Conservation (phyloP, 2,888 invertebrate genomes). For the Cistogaster globosa region DNA sequence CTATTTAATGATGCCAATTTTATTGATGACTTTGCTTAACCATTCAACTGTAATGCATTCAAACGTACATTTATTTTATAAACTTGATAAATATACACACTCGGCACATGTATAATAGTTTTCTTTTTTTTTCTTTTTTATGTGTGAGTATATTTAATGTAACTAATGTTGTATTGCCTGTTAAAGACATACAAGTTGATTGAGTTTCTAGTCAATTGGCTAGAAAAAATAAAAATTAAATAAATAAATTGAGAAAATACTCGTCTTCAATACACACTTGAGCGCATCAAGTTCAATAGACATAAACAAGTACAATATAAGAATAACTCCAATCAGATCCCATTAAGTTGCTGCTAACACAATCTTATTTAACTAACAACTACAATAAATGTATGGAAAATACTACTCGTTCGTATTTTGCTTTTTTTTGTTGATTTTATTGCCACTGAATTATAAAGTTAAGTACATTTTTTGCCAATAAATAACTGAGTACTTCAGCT, state of each 20-base stretch:
- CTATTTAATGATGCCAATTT: slow-evolving; percentile 59
- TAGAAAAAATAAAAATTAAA: slow-evolving; percentile 72
- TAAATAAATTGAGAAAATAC: slow-evolving; percentile 74
- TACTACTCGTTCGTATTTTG: no score
- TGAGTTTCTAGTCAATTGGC: slow-evolving; percentile 74
- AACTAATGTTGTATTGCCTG: slow-evolving; percentile 67
- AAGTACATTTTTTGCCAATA: slow-evolving; percentile 51
- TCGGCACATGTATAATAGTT: not conserved
- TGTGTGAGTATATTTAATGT: slow-evolving; percentile 13
- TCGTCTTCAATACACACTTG: slow-evolving; percentile 72
- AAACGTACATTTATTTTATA: slow-evolving; percentile 23
- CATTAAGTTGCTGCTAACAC: not conserved
- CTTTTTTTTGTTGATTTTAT: slow-evolving; percentile 10
- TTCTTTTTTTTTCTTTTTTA: not conserved
- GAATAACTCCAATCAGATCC: slow-evolving; percentile 20
- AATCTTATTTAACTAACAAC: slow-evolving; percentile 30
- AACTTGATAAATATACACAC: slow-evolving; percentile 9
- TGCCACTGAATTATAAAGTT: slow-evolving; percentile 61
- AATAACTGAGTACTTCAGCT: slow-evolving; percentile 29
- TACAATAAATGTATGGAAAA: slow-evolving; percentile 9
- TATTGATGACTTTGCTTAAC: slow-evolving; percentile 68
- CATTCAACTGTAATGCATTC: slow-evolving; percentile 60
- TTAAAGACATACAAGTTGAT: slow-evolving; percentile 74
- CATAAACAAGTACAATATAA: slow-evolving; percentile 31
- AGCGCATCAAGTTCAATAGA: slow-evolving; percentile 68